Evolutionary conservation across 1,140 invertebrate genomes (phyloP), one percentile per base, ranked within the genome.

Genomic region (Plutomurus gul): DNA sequence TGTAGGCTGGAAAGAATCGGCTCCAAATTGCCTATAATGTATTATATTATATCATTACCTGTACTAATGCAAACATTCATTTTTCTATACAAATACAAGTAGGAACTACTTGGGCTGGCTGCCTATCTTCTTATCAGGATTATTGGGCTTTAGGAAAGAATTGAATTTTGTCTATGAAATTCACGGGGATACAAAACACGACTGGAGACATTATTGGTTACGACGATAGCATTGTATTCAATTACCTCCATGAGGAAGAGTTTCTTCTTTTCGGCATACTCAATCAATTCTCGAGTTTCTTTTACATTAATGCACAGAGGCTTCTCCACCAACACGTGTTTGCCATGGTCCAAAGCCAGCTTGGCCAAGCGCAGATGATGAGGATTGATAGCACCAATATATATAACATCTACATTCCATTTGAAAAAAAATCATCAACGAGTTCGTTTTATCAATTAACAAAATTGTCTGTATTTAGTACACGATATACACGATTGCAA

Each of bases 11-110:
- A 72, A 89, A 87, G 76, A 86, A 89, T 74, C 89, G 81, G 60
- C 85, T 85, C 89, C 88, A 89, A 36, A 88, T 81, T 36, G 87
- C 89, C 87, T 89, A 65, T 25, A 82, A 94, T 92, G 84, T 90
- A 95, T 70, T n/a, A n/a, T n/a, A n/a, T n/a, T n/a, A n/a, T n/a
- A n/a, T n/a, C n/a, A n/a, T n/a, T n/a, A n/a, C n/a, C n/a, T n/a
- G n/a, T n/a, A n/a, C n/a, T n/a, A n/a, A n/a, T n/a, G n/a, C n/a
- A n/a, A n/a, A n/a, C n/a, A n/a, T n/a, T n/a, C n/a, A n/a, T n/a
- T n/a, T n/a, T n/a, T n/a, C n/a, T n/a, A n/a, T n/a, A 60, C 5
- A 25, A 60, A n/a, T 60, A n/a, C 51, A 11, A 7, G 11, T 60
- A 27, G 51, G 8, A 3, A 27, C 20, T 27, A 5, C 16, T n/a